These are phyloP conservation scores for Lucilia cuprina DNA, from an alignment of 1,140 invertebrate species.

Conservation along the genomic window DNA sequence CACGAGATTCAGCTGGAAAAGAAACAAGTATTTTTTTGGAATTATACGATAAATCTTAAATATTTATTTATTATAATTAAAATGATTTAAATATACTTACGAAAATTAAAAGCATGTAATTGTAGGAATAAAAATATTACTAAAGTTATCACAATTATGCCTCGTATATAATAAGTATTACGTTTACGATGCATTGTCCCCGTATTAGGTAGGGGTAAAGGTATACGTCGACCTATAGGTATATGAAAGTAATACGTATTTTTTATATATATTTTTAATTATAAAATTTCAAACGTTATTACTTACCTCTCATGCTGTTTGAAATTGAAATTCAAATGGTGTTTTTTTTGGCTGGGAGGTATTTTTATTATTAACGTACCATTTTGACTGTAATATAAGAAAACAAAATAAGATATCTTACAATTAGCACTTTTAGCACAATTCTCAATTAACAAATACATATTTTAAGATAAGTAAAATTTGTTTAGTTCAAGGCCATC, in stretches of 20 bases:
- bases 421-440: too few species aligned
- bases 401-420: not conserved
- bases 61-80: too few species aligned
- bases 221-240: slow-evolving; percentile 49
- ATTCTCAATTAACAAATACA: too few species aligned
- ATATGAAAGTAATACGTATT: not conserved
- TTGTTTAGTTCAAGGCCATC: too few species aligned
- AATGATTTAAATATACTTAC: slow-evolving; percentile 44
- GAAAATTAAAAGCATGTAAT: slow-evolving; percentile 71
- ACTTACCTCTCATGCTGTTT: slow-evolving; percentile 27
- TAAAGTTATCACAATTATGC: slow-evolving; percentile 69
- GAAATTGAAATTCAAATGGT: not conserved
- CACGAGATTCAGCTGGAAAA: slow-evolving; percentile 50
- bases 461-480: too few species aligned
- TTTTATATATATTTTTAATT: not conserved
- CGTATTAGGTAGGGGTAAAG: slow-evolving; percentile 59
- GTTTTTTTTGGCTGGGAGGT: not conserved
- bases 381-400: slow-evolving; percentile 20
- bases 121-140: slow-evolving; percentile 75
- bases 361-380: not conserved
- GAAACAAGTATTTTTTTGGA: not conserved
- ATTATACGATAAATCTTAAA: too few species aligned
- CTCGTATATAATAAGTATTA: slow-evolving; percentile 67
- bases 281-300: not conserved
- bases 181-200: slow-evolving; percentile 57